Evolutionary conservation across 1,140 invertebrate species (phyloP).

Genomic region (Spodoptera litura): DNA sequence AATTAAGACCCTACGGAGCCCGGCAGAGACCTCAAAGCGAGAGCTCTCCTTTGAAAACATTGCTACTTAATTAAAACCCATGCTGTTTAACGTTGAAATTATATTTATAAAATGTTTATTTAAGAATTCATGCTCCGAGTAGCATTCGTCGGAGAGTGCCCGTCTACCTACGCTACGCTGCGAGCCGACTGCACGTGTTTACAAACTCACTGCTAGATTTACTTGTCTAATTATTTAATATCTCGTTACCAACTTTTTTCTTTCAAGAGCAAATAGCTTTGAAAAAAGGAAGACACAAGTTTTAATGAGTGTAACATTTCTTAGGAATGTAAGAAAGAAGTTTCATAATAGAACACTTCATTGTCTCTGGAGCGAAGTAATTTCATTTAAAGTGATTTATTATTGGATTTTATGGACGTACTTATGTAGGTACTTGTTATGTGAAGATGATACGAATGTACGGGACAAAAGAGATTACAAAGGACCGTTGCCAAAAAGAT

Average conservation of each 20-base stretch:
- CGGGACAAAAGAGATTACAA: background rate
- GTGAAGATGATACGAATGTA: conserved; percentile 13
- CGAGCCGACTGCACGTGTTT: conserved; percentile 4
- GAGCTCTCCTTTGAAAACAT: conserved; percentile 73
- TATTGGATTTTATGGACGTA: conserved; percentile 9
- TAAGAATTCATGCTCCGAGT: conserved; percentile 47
- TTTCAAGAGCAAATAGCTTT: conserved; percentile 18
- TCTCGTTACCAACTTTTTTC: conserved; percentile 18
- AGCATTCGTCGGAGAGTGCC: conserved; percentile 25
- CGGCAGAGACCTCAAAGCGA: conserved; percentile 69
- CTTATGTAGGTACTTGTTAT: background rate
- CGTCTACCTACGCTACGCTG: background rate
- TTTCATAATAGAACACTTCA: conserved; percentile 21
- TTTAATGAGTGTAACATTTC: conserved; percentile 41
- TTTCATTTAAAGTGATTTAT: conserved; percentile 24
- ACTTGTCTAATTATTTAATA: conserved; percentile 39
- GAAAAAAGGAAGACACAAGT: conserved; percentile 25
- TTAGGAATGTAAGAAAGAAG: conserved; percentile 13
- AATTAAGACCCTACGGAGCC: conserved; percentile 72
- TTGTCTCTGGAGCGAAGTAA: conserved; percentile 30
- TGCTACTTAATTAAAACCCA: conserved; percentile 74
- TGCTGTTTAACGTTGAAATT: conserved; percentile 51
- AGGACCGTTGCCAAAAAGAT: conserved; percentile 35
- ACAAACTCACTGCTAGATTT: conserved; percentile 12
- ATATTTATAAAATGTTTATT: conserved; percentile 55